A percentile compares a stretch with the other conserved stretches of the same genome.
phyloP scores from a whole-genome alignment of 2,113 vertebrate genomes.

The Oncorhynchus nerka region DNA sequence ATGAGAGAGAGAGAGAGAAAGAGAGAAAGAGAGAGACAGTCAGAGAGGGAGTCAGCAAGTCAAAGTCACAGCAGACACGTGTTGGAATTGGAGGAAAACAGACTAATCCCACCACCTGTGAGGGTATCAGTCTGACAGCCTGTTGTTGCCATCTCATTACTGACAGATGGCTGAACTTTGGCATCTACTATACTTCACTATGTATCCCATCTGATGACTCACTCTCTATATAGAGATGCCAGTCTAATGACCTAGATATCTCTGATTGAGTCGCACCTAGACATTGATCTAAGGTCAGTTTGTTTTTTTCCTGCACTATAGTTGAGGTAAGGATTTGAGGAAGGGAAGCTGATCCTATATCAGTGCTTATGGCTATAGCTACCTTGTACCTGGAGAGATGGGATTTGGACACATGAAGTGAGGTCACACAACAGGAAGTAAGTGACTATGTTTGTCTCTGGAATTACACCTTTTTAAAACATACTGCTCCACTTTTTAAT shows the following conservation, averaged over 20 bases:
- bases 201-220: not conserved
- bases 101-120: constrained; percentile 38
- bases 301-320: too few relatives aligned
- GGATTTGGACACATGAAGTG: constrained; percentile 15
- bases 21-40: not conserved
- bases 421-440: not conserved
- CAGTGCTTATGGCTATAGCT: too few relatives aligned
- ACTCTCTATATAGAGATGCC: constrained; percentile 36
- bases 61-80: constrained; percentile 45
- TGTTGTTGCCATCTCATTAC: constrained; percentile 2
- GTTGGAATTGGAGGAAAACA: constrained; percentile 34
- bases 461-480: too few relatives aligned
- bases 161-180: constrained; percentile 22
- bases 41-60: not conserved
- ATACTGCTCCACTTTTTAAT: too few relatives aligned
- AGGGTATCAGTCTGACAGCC: constrained; percentile 38
- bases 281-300: too few relatives aligned
- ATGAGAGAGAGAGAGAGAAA: not conserved
- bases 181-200: constrained; percentile 32
- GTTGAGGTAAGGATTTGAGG: too few relatives aligned
- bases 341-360: too few relatives aligned
- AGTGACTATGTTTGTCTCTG: too few relatives aligned
- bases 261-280: not conserved
- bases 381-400: too few relatives aligned
- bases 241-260: constrained; percentile 34